Conservation (phyloP, 2,888 invertebrate genomes). For the Aphodius sticticus region DNA sequence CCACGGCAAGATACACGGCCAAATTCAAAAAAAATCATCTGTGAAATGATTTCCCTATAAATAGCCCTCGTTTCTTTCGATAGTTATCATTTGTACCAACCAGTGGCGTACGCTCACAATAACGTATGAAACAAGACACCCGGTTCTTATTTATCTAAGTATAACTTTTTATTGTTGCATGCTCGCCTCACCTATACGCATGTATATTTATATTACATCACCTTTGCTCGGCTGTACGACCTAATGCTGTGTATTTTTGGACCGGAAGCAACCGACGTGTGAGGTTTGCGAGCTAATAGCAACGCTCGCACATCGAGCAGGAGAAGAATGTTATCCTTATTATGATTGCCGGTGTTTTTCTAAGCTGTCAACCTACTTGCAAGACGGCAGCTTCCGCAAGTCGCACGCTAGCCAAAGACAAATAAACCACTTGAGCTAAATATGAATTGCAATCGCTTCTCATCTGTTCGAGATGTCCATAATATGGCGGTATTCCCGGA, state of each 20-base stretch:
- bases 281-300: neutral
- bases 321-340: slow-evolving; percentile 4
- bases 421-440: slow-evolving; percentile 4
- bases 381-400: neutral
- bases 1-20: neutral
- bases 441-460: neutral
- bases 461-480: no score
- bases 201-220: neutral
- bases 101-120: neutral
- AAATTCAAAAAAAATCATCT: neutral
- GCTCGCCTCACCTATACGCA: neutral
- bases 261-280: neutral
- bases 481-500: no score
- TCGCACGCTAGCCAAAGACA: neutral
- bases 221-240: neutral
- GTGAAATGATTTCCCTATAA: neutral
- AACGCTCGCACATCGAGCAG: neutral
- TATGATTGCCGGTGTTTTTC: neutral
- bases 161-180: neutral
- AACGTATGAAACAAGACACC: neutral
- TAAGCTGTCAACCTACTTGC: slow-evolving; percentile 4
- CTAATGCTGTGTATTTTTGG: neutral
- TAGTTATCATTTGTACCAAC: neutral
- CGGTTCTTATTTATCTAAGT: neutral
- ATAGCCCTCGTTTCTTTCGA: neutral